Base-by-base conservation (phyloP, 2,113 vertebrate genomes). In the Dipodomys stephensi region DNA sequence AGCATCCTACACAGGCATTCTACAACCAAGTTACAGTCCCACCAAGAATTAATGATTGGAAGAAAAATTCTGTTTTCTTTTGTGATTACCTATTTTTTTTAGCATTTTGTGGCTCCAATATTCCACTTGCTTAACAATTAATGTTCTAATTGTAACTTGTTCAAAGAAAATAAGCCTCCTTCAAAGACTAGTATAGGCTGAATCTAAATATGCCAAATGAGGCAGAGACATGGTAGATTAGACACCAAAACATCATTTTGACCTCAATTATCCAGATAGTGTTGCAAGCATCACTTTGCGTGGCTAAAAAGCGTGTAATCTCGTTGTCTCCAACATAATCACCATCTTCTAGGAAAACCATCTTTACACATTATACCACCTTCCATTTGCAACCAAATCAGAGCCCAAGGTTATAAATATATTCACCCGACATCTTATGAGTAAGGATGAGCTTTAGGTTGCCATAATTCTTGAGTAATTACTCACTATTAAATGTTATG, bases 231-330 rank as follows among this genome's bases (percentile, higher is more conserved):
- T 86, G 49, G 87, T 68, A 96, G 32, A 87, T 95, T 90, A 95
- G 78, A 93, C 76, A 57, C 72, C 83, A 32, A 69, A 87, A 93
- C 73, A 35, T 71, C 4, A 2, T 80, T 97, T 95, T 87, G 90
- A 93, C 87, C 94, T 95, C 92, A 95, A 15, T 95, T 94, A 92
- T 96, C 93, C 82, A 82, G 84, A 76, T 19, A 92, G 10, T 25
- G 87, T 88, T 87, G 90, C 81, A 91, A 82, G 78, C 94, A 94
- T 71, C 88, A 57, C 11, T 90, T 67, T 85, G 76, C 0, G 0
- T 72, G 44, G 60, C 87, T 81, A 49, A 95, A 89, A 23, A 89
- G 78, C 28, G 0, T 91, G 57, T 87, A 79, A 94, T 96, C 69
- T 64, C 32, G 74, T 88, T 87, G 82, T 94, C 88, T 88, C 78